Evolutionary conservation across 2,888 invertebrate species (phyloP), one percentile per base, ranked within the genome.

Genomic region (Ommatoiulus sabulosus): DNA sequence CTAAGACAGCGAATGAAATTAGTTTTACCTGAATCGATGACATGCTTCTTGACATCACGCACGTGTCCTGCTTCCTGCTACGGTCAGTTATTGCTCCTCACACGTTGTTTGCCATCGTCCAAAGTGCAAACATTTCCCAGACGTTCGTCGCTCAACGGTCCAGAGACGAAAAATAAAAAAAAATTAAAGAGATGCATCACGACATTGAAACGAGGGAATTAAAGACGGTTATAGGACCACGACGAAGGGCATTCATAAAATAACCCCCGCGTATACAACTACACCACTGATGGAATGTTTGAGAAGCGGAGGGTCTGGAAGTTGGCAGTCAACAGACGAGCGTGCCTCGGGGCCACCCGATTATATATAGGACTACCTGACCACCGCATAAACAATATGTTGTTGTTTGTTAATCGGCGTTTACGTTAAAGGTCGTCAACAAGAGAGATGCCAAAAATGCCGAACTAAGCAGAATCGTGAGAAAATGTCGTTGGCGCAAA

Each of bases 271-370:
- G 12, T 52, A 7, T 52, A 52, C 52, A 52, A 52, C 10, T 7
- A 46, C 46, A 24, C 24, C 4, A 85, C 20, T 85, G 46, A 44
- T 85, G 85, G 85, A 85, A 85, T 85, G 85, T 44, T 43, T 44
- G 44, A 44, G 85, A 85, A 85, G 85, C 85, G 85, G 44, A 85
- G 85, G 85, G 85, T 20, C 85, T 85, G 85, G 3, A 46, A n/a
- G 46, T 44, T 44, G 8, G 24, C 72, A 24, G 20, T 72, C 10
- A 24, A 72, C 72, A 72, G 72, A 24, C 72, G 72, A 20, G 24
- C 72, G 24, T n/a, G 7, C 46, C 44, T 85, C 12, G n/a, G 85
- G 46, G 12, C 46, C 17, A 7, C n/a, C 7, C 43, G 44, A 12
- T 20, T 24, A 44, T 85, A 85, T 85, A 85, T 85, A 85, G 8